Base-by-base conservation (phyloP, 64 coral and sea anemone species). In the Dendrophyllia cribrosa region DNA sequence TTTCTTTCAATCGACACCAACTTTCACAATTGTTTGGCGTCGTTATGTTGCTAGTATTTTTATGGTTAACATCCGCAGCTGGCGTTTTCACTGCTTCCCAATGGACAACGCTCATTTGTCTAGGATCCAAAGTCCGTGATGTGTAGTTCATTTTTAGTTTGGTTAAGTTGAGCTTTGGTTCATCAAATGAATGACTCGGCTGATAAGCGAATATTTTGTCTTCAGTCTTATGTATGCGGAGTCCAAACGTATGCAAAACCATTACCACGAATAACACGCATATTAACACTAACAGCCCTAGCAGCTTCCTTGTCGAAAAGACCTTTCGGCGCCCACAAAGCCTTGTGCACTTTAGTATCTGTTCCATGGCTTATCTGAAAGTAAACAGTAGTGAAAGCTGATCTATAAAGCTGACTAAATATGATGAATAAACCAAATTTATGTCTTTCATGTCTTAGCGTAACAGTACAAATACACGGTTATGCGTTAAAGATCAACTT, bases 1-100 rank as follows among this genome's bases (percentile, higher is more conserved):
- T 70, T 73, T 45, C 59, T 60, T 52, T 67, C 12, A 17, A 68
- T 14, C 72, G 76, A 74, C 92, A 93, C 86, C 92, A 93, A 24
- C 21, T 9, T 75, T 81, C 51, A 43, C 92, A 93, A 51, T 19
- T 44, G 43, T 8, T 20, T 22, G 1, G 7, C 12, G 4, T n/a
- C 17, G 83, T 20, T 9, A 7, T 59, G 10, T 61, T 24, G n/a
- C 43, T 75, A 4, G 19, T 13, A 15, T 64, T 64, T 64, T 72
- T 15, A 34, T 44, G 43, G 3, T 3, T 50, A 15, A 6, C 3
- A 12, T 51, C 7, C 72, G 4, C 46, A 45, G 16, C 17, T 6
- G 13, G 1, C 7, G 44, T 20, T 3, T 12, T 75, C 15, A 43
- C 14, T 9, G 53, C 12, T 75, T 49, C 3, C 3, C 16, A 4